Base-by-base conservation (phyloP, 2,113 vertebrate species). In the Pyrgilauda ruficollis region DNA sequence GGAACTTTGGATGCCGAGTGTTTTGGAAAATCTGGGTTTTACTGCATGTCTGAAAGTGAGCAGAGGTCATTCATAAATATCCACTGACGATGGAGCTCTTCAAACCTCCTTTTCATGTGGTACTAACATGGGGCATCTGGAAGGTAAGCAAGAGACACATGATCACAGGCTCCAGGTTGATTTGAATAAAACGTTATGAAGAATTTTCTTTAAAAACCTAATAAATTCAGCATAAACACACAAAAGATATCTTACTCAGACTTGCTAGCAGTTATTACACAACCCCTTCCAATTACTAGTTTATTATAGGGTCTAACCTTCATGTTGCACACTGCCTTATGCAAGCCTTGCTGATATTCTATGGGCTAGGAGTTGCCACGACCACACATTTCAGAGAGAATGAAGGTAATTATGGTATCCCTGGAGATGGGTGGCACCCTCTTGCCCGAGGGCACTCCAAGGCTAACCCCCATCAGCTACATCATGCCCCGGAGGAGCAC, bases 1-100 rank as follows among this genome's bases (percentile, higher is more conserved):
- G 58, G 62, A 94, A 85, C 49, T 33, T 31, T 33, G 43, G 67
- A 66, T 55, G 62, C 31, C 49, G 77, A 75, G 22, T 56, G 13
- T 68, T 96, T 82, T 39, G 52, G 59, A 90, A 94, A 88, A 78
- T 17, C 43, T 88, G 67, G 10, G 47, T 63, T 93, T 87, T 84
- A 43, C 35, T 26, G 33, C 49, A 20, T 31, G 43, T 50, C 53
- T 96, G 79, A 83, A 74, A 77, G 50, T 15, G 47, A 80, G 49
- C 41, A 79, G 55, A 93, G 35, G 33, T 43, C 27, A 24, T 76
- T 62, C 55, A 58, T 74, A 83, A 91, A 69, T 35, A 87, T 26
- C 50, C 35, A 58, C 6, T 27, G 75, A 10, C 0, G 0, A 46
- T 2, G 1, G 30, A 67, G 79, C 8, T 50, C 76, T 84, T 86